phyloP scores from a whole-genome alignment of 2,888 invertebrate genomes.

The Polymixis lichenea region DNA sequence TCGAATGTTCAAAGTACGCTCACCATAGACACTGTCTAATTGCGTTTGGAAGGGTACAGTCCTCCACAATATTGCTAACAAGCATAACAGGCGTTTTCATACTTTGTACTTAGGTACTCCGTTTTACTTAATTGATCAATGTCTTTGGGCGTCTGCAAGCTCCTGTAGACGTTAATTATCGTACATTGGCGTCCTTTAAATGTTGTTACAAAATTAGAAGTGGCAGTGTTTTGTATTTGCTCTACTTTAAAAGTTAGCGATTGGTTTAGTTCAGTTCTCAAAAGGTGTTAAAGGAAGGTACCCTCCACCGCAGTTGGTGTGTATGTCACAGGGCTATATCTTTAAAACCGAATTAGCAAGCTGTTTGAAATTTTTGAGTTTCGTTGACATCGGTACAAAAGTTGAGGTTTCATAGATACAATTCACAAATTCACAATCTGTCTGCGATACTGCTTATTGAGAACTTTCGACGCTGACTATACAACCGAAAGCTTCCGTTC shows the following conservation, averaged over 20 bases:
- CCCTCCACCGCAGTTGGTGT: neutral
- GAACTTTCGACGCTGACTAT: neutral
- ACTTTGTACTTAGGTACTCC: slow-evolving; percentile 12
- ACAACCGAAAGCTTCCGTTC: neutral
- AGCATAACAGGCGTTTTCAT: slow-evolving; percentile 2
- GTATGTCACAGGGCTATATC: neutral
- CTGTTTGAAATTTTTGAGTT: neutral
- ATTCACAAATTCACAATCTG: neutral
- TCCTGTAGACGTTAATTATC: neutral
- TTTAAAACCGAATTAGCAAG: neutral
- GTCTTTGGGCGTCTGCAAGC: slow-evolving; percentile 28
- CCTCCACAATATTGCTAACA: neutral
- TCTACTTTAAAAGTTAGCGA: too few species aligned
- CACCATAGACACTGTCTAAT: slow-evolving; percentile 11
- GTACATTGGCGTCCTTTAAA: neutral
- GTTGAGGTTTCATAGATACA: neutral
- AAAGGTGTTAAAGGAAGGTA: neutral
- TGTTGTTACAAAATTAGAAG: neutral
- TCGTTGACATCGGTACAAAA: too few species aligned
- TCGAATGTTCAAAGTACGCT: slow-evolving; percentile 9
- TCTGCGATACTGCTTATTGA: neutral
- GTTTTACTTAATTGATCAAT: slow-evolving; percentile 23
- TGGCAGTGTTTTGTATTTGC: neutral
- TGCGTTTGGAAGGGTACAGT: slow-evolving; percentile 17
- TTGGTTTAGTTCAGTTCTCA: neutral